These are phyloP conservation scores for Hartigia nigra DNA, from an alignment of 2,888 invertebrate species.

Conservation along the genomic window DNA sequence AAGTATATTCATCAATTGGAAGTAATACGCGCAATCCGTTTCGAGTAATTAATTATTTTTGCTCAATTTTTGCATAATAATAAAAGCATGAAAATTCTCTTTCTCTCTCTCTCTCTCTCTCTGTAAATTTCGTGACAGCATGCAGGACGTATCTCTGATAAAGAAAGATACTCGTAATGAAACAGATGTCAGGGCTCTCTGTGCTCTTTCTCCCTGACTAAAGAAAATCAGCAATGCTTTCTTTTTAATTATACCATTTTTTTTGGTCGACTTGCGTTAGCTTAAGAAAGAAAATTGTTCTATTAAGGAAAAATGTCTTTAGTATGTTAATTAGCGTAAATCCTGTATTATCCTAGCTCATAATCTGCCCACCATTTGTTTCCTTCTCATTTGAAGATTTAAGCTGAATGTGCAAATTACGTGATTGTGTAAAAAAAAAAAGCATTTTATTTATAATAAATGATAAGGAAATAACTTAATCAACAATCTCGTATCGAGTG, in stretches of 20 bases:
- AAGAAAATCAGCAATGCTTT: background rate
- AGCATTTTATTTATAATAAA: conserved; percentile 27
- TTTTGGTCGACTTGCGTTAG: conserved; percentile 8
- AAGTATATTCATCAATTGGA: background rate
- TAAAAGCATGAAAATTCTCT: no score
- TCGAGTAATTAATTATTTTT: background rate
- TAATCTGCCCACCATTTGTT: conserved; percentile 16
- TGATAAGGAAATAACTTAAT: conserved; percentile 10
- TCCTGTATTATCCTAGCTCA: conserved; percentile 20
- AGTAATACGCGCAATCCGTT: background rate
- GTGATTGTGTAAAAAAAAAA: conserved; percentile 23
- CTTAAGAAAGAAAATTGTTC: conserved; percentile 7
- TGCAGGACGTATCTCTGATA: background rate
- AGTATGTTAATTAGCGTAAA: conserved; percentile 20
- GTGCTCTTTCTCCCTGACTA: background rate
- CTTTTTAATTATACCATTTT: background rate
- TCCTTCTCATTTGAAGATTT: conserved; percentile 20
- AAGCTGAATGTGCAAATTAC: conserved; percentile 26
- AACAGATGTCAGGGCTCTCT: background rate
- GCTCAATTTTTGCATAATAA: background rate
- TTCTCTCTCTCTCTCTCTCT: no score
- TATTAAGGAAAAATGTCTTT: conserved; percentile 4
- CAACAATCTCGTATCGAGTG: background rate
- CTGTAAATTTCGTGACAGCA: background rate
- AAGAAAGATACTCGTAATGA: background rate